These are phyloP conservation scores for Typhlomys cinereus DNA, from an alignment of 2,113 vertebrate species.

Conservation along the genomic window DNA sequence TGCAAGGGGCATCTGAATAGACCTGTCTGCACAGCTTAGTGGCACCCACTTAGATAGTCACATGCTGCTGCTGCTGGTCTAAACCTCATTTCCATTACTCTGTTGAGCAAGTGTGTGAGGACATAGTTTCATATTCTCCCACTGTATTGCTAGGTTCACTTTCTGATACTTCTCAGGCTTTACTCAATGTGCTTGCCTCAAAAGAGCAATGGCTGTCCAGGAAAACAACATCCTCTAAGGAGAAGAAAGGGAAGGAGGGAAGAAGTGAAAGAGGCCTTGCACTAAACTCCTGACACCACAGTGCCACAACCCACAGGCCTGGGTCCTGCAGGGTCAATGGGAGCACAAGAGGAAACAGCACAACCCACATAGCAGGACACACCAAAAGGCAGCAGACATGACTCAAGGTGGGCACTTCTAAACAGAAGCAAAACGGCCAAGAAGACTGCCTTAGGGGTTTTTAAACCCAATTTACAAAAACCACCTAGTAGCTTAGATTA, in stretches of 20 bases:
- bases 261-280: not conserved
- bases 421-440: not conserved
- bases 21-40: not conserved
- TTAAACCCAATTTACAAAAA: conserved; percentile 11
- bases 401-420: not conserved
- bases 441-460: not conserved
- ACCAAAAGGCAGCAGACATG: not conserved
- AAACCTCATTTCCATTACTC: not conserved
- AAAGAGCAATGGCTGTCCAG: accelerated
- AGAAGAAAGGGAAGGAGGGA: not conserved
- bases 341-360: not conserved
- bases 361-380: not conserved
- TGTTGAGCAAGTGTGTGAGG: not conserved
- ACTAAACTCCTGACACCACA: not conserved
- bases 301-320: not conserved
- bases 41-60: not conserved
- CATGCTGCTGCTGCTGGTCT: not conserved
- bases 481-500: not conserved
- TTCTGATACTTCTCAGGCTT: not conserved
- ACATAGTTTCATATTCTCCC: not conserved
- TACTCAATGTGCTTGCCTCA: not conserved
- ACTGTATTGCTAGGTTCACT: too few species aligned
- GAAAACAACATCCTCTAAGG: not conserved
- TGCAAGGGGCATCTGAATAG: not conserved
- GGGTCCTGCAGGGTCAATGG: not conserved